A percentile compares a stretch with the other conserved stretches of the same genome.
These are phyloP conservation scores for Sylvia atricapilla DNA, from an alignment of 2,113 vertebrate genomes.

Conservation along the genomic window DNA sequence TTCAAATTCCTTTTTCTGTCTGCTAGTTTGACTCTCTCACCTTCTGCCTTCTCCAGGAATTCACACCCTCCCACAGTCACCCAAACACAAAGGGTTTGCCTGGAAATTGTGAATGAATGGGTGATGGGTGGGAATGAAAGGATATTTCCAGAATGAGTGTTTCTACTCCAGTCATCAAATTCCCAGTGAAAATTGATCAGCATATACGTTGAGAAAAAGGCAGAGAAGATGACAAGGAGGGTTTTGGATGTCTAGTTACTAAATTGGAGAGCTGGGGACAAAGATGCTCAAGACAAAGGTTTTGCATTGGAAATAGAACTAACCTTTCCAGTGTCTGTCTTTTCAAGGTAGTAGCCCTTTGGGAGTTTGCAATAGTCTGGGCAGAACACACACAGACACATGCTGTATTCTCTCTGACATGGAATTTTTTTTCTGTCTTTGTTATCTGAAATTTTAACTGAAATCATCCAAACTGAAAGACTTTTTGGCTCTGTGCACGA, in stretches of 20 bases:
- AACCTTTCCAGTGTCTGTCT: not conserved
- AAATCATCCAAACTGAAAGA: not conserved
- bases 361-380: not conserved
- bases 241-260: not conserved
- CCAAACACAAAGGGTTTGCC: not conserved
- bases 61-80: not conserved
- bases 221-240: not conserved
- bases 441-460: not conserved
- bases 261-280: not conserved
- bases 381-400: not conserved
- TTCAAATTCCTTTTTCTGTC: not conserved
- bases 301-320: not conserved
- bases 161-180: not conserved
- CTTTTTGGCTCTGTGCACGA: not conserved
- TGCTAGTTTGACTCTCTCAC: not conserved
- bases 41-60: not conserved
- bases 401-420: not conserved
- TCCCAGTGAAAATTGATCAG: not conserved
- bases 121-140: not conserved
- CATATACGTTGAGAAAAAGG: not conserved
- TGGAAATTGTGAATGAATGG: not conserved
- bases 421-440: not conserved
- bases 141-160: not conserved
- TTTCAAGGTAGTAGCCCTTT: not conserved
- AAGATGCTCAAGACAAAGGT: not conserved